Evolutionary conservation across 92 coral and sea anemone genomes (phyloP).

Genomic region (Galaxea fascicularis): DNA sequence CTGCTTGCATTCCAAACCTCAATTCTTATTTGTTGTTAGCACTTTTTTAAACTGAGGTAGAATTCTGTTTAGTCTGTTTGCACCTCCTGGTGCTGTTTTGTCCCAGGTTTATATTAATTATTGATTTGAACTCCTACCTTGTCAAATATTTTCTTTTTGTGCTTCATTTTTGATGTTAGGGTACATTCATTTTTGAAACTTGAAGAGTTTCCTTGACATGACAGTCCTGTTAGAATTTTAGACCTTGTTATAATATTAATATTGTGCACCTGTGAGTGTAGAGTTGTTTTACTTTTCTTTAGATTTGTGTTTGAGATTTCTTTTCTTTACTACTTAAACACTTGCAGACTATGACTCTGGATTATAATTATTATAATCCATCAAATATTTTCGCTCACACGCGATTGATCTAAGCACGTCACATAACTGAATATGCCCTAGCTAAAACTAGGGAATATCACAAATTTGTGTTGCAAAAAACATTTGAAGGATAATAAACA

Average conservation of each 20-base stretch:
- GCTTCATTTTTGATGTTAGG: neutral
- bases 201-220: neutral
- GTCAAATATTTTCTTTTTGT: neutral
- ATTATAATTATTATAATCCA: too few species aligned
- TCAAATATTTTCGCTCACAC: too few species aligned
- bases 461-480: too few species aligned
- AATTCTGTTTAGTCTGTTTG: neutral
- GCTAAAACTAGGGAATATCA: too few species aligned
- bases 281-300: too few species aligned
- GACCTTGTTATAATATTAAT: neutral
- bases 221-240: neutral
- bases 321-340: too few species aligned
- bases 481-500: too few species aligned
- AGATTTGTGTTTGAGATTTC: too few species aligned
- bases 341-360: too few species aligned
- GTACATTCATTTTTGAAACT: neutral
- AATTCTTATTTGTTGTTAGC: neutral
- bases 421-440: too few species aligned
- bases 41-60: neutral
- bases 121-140: constrained; percentile 11
- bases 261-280: too few species aligned
- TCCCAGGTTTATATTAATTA: constrained; percentile 7
- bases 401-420: too few species aligned
- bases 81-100: constrained; percentile 31
- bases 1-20: neutral